phyloP scores from a whole-genome alignment of 2,113 vertebrate genomes.

The Rattus rattus region DNA sequence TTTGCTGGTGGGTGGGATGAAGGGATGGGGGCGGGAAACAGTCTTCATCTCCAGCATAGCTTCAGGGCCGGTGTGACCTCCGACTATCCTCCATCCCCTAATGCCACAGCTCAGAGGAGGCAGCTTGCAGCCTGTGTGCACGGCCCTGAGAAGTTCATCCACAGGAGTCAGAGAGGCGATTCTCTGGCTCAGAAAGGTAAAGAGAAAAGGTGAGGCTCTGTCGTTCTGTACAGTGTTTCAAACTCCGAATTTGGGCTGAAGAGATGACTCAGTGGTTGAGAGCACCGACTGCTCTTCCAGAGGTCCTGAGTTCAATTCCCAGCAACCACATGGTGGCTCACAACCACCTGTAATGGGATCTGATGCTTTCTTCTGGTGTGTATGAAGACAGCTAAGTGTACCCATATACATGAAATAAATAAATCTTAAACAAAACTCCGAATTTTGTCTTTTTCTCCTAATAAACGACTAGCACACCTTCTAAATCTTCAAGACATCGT shows the following conservation, averaged over 20 bases:
- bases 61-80: fast-evolving
- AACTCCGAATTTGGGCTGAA: no score
- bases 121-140: fast-evolving
- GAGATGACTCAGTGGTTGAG: no score
- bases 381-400: no score
- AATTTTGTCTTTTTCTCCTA: background rate
- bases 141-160: fast-evolving
- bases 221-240: background rate
- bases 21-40: fast-evolving
- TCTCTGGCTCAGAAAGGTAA: background rate
- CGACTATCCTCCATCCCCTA: fast-evolving
- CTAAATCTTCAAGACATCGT: fast-evolving
- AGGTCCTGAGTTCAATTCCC: no score
- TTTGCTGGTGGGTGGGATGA: fast-evolving
- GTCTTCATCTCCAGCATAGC: background rate
- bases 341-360: no score
- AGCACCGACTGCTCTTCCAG: no score
- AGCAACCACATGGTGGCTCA: no score
- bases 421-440: no score
- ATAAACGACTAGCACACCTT: background rate
- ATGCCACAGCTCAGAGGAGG: fast-evolving
- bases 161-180: fast-evolving
- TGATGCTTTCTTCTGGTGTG: no score
- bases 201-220: fast-evolving
- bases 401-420: no score